Conservation (phyloP, 2,797 vertebrate species). For the Prionace glauca region DNA sequence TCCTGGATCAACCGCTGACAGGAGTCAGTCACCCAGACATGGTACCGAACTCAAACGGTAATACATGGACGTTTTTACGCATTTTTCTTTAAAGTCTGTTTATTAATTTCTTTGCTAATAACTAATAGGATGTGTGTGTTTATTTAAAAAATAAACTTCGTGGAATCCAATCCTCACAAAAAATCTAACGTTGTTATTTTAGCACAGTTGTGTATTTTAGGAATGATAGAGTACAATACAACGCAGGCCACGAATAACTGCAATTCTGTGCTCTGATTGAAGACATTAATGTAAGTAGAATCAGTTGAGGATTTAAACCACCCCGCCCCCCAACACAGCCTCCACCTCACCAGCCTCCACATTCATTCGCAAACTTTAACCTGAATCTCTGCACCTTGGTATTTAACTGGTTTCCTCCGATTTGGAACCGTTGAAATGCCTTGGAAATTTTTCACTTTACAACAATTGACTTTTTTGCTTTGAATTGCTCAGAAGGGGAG, state of each 20-base stretch:
- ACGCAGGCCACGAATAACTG: neutral
- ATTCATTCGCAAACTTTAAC: neutral
- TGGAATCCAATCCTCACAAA: neutral
- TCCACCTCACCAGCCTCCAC: too few relatives aligned
- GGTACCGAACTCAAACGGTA: neutral
- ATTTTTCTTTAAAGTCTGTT: neutral
- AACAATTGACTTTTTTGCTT: neutral
- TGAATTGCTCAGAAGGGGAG: neutral
- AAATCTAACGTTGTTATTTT: neutral
- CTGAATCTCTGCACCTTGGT: neutral
- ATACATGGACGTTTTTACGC: neutral
- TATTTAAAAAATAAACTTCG: neutral
- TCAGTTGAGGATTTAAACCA: neutral
- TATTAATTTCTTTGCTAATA: neutral
- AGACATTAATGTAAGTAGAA: neutral
- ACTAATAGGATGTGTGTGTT: neutral
- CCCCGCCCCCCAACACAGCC: too few relatives aligned
- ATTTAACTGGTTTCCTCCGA: neutral
- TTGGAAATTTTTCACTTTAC: neutral
- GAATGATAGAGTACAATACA: too few relatives aligned
- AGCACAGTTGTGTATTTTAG: neutral
- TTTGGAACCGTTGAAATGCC: neutral
- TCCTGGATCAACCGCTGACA: neutral
- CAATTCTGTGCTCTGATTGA: too few relatives aligned
- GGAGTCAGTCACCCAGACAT: too few relatives aligned